Evolutionary conservation across 2,888 invertebrate species (phyloP), one percentile per base, ranked within the genome.

Genomic region (Morpho helenor): DNA sequence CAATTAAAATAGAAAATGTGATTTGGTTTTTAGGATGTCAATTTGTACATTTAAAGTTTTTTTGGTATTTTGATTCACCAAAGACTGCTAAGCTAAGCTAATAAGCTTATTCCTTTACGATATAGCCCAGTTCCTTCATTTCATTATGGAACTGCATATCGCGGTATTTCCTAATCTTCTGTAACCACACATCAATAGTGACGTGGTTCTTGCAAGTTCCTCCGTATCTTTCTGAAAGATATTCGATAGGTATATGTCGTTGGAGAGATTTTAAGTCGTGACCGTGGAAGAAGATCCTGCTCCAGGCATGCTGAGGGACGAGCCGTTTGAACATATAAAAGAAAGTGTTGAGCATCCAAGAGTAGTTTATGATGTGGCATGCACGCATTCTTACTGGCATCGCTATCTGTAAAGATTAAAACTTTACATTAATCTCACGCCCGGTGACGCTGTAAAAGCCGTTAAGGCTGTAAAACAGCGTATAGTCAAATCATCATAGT

Each of bases 251-350:
- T 0, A 90, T 72, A 31, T 84, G 80, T 53, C 77, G 76, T 1
- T 88, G 88, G 0, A 90, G 74, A 2, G 88, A 87, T 56, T 79
- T 83, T 2, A 88, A 57, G 57, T 90, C 86, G 60, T 62, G 69
- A 7, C 89, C 87, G 60, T 90, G 89, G 69, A 90, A 90, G 64
- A 76, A 75, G 31, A 90, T 83, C 42, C 72, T 77, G 50, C 92
- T 87, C 73, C 92, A 92, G 84, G 94, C 93, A 22, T 87, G 73
- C 41, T 92, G 89, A 57, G 94, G 94, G 39, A 96, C 87, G 64
- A 96, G 92, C 5, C 94, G 94, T 70, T 95, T 95, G 81, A 96
- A 96, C 42, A 96, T 89, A 62, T 93, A 94, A 75, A 94, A 94
- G 65, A 95, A 93, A 2, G 94, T 92, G 78, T 95, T 95, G 68